phyloP scores from a whole-genome alignment of 2,888 invertebrate species.

The Zygothrica quintamaculata region DNA sequence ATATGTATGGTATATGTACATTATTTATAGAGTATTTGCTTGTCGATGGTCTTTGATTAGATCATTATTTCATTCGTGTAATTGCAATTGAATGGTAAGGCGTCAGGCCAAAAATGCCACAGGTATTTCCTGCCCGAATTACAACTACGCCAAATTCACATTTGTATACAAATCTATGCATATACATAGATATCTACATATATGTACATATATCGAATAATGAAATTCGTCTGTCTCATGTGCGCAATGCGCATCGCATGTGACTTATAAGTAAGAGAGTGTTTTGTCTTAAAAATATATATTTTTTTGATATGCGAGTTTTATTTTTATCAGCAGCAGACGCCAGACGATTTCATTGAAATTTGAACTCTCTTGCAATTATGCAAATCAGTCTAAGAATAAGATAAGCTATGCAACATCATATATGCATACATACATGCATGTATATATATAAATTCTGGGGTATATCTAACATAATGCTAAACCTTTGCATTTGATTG shows the following conservation, averaged over 20 bases:
- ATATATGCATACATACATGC: neutral
- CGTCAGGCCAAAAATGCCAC: slow-evolving; percentile 25
- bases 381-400: slow-evolving; percentile 44
- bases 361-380: slow-evolving; percentile 45
- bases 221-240: slow-evolving; percentile 33
- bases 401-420: slow-evolving; percentile 5
- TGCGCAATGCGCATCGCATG: slow-evolving; percentile 31
- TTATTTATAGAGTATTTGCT: neutral
- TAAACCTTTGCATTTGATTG: too few species aligned
- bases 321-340: slow-evolving; percentile 52
- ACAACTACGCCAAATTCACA: neutral
- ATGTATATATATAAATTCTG: too few species aligned
- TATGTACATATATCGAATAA: neutral
- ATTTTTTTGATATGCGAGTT: slow-evolving; percentile 20
- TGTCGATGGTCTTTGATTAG: too few species aligned
- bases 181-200: neutral
- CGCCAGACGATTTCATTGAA: slow-evolving; percentile 50
- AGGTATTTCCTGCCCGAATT: slow-evolving; percentile 34
- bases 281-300: slow-evolving; percentile 18
- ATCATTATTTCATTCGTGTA: slow-evolving; percentile 6
- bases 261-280: slow-evolving; percentile 40
- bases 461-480: too few species aligned
- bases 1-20: neutral
- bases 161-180: neutral
- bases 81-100: slow-evolving; percentile 23